A percentile compares a stretch with the other conserved stretches of the same genome.
Evolutionary conservation across 2,888 invertebrate genomes (phyloP).

Genomic region (Lymantria monacha): DNA sequence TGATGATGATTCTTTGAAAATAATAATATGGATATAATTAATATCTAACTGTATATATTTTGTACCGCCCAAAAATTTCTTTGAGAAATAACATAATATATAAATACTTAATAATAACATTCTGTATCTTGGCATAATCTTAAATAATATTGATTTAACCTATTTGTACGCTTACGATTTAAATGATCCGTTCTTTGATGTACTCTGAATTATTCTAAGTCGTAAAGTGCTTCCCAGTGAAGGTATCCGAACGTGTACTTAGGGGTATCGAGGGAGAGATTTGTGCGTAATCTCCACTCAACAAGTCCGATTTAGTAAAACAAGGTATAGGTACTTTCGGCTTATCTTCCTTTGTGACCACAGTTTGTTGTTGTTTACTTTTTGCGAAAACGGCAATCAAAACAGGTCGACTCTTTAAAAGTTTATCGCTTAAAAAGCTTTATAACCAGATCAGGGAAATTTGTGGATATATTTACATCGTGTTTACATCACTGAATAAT

Average conservation of each 20-base stretch:
- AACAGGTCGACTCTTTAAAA: neutral
- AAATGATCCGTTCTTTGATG: constrained; percentile 12
- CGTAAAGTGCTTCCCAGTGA: constrained; percentile 11
- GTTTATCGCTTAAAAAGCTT: neutral
- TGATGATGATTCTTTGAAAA: no score
- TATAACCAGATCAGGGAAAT: no score
- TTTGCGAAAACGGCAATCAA: neutral
- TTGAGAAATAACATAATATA: no score
- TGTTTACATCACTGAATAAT: no score
- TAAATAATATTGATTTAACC: constrained; percentile 7
- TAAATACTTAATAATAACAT: neutral
- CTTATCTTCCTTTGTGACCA: neutral
- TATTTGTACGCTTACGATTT: constrained; percentile 16
- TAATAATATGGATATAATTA: no score
- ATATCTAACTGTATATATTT: no score
- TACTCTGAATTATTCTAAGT: constrained; percentile 24
- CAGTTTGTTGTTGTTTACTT: neutral
- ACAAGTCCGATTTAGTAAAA: constrained; percentile 15
- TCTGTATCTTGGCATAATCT: neutral
- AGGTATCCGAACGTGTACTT: constrained; percentile 15
- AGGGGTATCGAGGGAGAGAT: constrained; percentile 18
- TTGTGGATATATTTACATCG: no score
- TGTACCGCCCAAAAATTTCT: no score
- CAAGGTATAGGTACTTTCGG: neutral
- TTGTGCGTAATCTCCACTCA: constrained; percentile 21